A percentile compares a stretch with the other conserved stretches of the same genome.
phyloP scores from a whole-genome alignment of 2,113 vertebrate species.

The Propithecus coquereli region DNA sequence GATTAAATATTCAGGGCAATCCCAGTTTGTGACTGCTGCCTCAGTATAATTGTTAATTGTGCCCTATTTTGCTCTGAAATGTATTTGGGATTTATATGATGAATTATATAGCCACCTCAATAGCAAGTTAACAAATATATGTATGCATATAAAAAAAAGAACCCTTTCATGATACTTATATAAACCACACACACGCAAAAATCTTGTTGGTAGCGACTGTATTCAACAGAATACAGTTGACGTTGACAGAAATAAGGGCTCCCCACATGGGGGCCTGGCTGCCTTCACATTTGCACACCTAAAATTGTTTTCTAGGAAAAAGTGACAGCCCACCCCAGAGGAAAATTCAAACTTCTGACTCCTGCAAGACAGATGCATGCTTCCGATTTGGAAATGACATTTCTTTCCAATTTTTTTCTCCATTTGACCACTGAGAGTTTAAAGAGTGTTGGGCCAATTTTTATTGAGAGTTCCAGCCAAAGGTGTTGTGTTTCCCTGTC shows the following conservation, averaged over 20 bases:
- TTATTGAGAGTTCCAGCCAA: not conserved
- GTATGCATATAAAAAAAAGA: not conserved
- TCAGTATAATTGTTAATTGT: not conserved
- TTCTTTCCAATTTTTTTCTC: constrained; percentile 28
- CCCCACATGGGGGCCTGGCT: accelerated
- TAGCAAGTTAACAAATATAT: not conserved
- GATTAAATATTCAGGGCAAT: not conserved
- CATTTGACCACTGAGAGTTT: not conserved
- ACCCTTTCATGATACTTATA: not conserved
- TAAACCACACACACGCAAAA: not conserved
- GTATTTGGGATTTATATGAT: not conserved
- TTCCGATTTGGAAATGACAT: not conserved
- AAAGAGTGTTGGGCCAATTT: not conserved
- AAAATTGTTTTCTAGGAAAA: not conserved
- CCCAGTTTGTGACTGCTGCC: accelerated
- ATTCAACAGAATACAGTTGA: not conserved
- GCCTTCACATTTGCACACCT: not conserved
- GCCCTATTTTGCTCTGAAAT: not conserved
- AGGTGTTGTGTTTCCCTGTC: not conserved
- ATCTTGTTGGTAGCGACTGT: not conserved
- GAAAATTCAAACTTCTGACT: not conserved
- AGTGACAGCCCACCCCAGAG: constrained; percentile 17
- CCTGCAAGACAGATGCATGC: not conserved
- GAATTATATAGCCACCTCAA: not conserved
- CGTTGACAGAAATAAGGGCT: not conserved